phyloP scores from a whole-genome alignment of 2,888 invertebrate genomes.

The Dione juno region DNA sequence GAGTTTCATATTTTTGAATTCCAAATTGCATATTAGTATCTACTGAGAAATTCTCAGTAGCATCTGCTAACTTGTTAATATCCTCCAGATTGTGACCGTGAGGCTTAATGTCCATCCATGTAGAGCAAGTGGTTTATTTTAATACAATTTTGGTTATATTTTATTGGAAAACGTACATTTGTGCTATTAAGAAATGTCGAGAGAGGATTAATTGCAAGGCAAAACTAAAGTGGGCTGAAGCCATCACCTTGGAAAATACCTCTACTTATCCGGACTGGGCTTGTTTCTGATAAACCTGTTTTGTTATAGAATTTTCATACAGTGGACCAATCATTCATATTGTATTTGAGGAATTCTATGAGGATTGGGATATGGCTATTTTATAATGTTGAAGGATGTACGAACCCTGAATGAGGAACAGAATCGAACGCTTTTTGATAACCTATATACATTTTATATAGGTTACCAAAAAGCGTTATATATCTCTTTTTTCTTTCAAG shows the following conservation, averaged over 20 bases:
- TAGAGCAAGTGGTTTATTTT: neutral
- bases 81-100: neutral
- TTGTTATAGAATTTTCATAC: no score
- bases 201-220: neutral
- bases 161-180: neutral
- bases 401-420: no score
- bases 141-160: neutral
- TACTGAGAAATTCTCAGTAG: constrained; percentile 6
- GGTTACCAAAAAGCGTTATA: no score
- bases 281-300: no score
- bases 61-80: neutral
- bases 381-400: no score
- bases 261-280: no score
- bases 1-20: constrained; percentile 21
- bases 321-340: no score
- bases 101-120: constrained; percentile 15
- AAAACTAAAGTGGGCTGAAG: neutral
- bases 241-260: neutral
- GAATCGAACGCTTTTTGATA: no score
- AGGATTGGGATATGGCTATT: no score
- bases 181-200: neutral
- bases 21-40: constrained; percentile 22
- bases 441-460: no score
- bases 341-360: no score
- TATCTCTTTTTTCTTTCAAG: no score